A percentile compares a stretch with the other conserved stretches of the same genome.
Conservation (phyloP, 2,888 invertebrate species). For the Erynnis tages region DNA sequence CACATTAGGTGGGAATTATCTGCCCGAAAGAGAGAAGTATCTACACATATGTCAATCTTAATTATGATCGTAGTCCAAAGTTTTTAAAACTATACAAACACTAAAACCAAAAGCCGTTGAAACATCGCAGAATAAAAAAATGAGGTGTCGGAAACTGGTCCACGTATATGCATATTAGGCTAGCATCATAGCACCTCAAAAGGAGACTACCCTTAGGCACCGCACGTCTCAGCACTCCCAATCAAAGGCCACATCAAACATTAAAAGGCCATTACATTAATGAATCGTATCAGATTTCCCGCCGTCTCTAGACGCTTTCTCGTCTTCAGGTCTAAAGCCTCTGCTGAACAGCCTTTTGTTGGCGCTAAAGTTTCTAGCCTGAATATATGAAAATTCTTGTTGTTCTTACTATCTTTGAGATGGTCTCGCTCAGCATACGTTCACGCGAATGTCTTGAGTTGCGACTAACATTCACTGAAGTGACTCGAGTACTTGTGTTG, state of each 20-base stretch:
- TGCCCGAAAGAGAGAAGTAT: too few relatives aligned
- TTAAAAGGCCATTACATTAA: conserved; percentile 80
- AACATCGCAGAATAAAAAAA: background rate
- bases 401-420: conserved; percentile 27
- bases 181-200: conserved; percentile 11
- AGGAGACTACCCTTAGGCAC: conserved; percentile 43
- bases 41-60: too few relatives aligned
- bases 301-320: conserved; percentile 54
- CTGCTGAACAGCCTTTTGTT: conserved; percentile 58
- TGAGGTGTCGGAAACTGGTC: conserved; percentile 1
- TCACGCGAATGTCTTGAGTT: conserved; percentile 2
- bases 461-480: conserved; percentile 14
- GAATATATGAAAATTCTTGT: conserved; percentile 44
- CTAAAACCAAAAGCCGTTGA: background rate
- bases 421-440: conserved; percentile 2
- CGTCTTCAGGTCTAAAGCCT: conserved; percentile 60
- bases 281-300: conserved; percentile 81
- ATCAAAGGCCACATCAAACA: conserved; percentile 76
- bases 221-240: conserved; percentile 68
- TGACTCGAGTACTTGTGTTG: conserved; percentile 5
- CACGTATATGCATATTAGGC: background rate
- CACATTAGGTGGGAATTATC: too few relatives aligned
- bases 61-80: too few relatives aligned
- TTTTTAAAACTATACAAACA: background rate
- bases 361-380: conserved; percentile 44